Evolutionary conservation across 2,797 vertebrate genomes (phyloP).

Genomic region (Liasis olivaceus): DNA sequence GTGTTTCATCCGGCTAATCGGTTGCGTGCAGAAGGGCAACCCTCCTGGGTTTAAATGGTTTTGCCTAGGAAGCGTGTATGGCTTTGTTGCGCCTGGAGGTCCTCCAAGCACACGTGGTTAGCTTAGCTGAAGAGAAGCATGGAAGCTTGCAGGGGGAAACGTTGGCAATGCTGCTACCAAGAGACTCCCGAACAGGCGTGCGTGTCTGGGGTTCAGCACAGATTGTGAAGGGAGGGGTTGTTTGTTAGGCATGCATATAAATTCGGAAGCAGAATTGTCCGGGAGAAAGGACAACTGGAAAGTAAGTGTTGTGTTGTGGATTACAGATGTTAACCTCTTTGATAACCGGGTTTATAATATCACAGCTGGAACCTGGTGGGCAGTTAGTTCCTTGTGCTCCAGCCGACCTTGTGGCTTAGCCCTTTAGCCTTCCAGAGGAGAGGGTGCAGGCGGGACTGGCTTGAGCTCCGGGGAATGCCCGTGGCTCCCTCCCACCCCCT

Average conservation of each 20-base stretch:
- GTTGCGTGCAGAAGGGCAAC: too few species aligned
- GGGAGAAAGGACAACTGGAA: neutral
- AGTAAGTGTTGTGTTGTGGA: neutral
- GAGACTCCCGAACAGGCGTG: too few species aligned
- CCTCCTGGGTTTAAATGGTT: too few species aligned
- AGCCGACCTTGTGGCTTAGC: neutral
- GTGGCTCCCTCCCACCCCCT: too few species aligned
- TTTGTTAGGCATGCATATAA: neutral
- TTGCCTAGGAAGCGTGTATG: neutral
- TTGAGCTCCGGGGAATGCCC: too few species aligned
- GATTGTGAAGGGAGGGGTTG: neutral
- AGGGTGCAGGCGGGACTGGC: neutral
- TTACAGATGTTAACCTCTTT: neutral
- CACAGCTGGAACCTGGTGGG: too few species aligned
- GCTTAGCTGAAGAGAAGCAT: neutral
- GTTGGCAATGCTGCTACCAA: neutral
- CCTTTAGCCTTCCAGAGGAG: neutral
- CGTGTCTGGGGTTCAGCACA: neutral
- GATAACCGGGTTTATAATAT: neutral
- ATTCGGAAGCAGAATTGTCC: neutral
- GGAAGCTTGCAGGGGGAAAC: neutral
- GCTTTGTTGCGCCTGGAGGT: neutral
- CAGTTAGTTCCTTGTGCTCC: neutral
- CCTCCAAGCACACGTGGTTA: neutral
- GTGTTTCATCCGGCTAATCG: neutral